Base-by-base conservation (phyloP, 2,797 vertebrate genomes). In the Presbytis comata region DNA sequence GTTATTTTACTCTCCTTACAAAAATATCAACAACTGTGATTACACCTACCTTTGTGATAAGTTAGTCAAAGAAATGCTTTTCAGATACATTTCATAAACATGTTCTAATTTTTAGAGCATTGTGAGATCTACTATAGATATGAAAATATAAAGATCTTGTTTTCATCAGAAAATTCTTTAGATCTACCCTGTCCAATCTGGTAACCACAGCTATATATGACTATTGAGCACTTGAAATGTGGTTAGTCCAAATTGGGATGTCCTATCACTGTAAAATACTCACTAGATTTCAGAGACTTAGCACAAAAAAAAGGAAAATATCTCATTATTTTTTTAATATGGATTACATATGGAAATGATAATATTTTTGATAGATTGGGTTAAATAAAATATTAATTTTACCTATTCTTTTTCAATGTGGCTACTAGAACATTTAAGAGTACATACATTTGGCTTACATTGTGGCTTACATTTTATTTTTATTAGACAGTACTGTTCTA, bases 281-380 rank as follows among this genome's bases (percentile, higher is more conserved):
- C 17, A 80, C 24, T 26, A 74, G 53, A 75, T 81, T 92, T 91
- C 46, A 75, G 83, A 95, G 41, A 84, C 67, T 89, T 85, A 80
- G 39, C 96, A 70, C 19, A 53, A 80, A 93, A 53, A 92, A 92
- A 64, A 53, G 17, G 93, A 75, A 92, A 86, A 41, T 91, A 61
- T n/a, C 75, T 89, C 67, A n/a, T 61, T 92, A 91, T 11, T 72
- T 95, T 79, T 95, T 93, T 91, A 83, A 81, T 91, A 89, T 39
- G 6, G 44, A 76, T 94, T 93, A 74, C 87, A 94, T 72, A 33
- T 95, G 76, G 22, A 96, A 96, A 76, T 83, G 36, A 61, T 92
- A 75, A 44, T 70, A 57, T 85, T 96, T 93, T 74, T 88, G 3
- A 95, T 87, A 59, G 91, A 89, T n/a, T 86, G 30, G 28, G 46